These are phyloP conservation scores for Chloroceryle inda DNA, from an alignment of 2,797 vertebrate species.

Conservation along the genomic window DNA sequence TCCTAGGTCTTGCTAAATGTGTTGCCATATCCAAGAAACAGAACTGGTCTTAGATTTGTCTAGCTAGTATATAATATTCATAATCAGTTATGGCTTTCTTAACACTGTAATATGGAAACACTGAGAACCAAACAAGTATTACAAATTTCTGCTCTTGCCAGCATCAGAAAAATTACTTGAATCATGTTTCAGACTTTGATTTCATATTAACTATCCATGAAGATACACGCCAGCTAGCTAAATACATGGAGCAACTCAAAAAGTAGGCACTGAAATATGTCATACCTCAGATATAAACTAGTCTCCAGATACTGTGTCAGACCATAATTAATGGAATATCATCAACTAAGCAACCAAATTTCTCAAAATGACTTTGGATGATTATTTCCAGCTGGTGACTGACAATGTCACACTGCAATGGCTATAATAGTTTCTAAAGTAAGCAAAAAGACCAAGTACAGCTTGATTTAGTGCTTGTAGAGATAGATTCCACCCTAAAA, in stretches of 20 bases:
- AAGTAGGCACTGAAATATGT: background rate
- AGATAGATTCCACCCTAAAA: background rate
- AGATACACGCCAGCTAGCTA: rapidly evolving
- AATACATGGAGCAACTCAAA: background rate
- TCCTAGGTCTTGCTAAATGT: background rate
- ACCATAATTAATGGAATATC: background rate
- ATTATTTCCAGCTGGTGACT: background rate
- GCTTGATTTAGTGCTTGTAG: background rate
- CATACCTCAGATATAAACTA: background rate
- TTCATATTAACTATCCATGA: background rate
- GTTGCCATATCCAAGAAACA: background rate
- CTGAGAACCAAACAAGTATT: background rate
- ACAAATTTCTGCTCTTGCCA: background rate
- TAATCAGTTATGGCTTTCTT: background rate
- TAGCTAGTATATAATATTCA: background rate
- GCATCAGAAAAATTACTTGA: background rate
- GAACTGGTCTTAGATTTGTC: background rate
- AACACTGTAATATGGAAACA: background rate
- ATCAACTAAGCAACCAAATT: background rate
- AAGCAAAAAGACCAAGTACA: background rate
- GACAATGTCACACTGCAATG: rapidly evolving
- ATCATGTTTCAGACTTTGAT: background rate
- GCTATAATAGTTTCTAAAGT: background rate
- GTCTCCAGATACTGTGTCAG: background rate
- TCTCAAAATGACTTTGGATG: background rate